Conservation (phyloP, 2,888 invertebrate genomes). For the Palloptera scutellata region DNA sequence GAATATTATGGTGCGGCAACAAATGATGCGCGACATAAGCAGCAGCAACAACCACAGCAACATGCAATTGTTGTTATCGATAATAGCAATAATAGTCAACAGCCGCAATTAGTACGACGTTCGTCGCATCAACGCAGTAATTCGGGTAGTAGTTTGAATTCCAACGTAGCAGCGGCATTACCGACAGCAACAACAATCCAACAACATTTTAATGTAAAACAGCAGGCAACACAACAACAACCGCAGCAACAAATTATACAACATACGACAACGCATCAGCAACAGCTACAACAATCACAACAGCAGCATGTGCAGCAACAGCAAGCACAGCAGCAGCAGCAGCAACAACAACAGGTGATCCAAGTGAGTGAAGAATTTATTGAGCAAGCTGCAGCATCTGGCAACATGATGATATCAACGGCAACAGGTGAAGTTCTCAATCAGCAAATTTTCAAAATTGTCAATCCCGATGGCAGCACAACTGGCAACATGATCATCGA, state of each 20-base stretch:
- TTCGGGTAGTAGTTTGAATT: constrained; percentile 18
- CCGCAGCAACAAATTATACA: constrained; percentile 45
- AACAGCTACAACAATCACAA: constrained; percentile 41
- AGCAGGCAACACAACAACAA: constrained; percentile 38
- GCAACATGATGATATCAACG: constrained; percentile 49
- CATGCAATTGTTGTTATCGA: constrained; percentile 38
- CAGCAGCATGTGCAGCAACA: constrained; percentile 33
- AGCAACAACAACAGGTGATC: constrained; percentile 51
- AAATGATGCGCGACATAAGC: constrained; percentile 41
- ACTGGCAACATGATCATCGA: constrained; percentile 61
- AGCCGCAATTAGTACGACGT: constrained; percentile 31
- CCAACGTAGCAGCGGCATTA: background rate
- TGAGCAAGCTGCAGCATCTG: constrained; percentile 42
- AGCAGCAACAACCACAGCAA: constrained; percentile 38
- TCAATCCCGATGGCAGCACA: constrained; percentile 60
- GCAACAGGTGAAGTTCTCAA: constrained; percentile 57
- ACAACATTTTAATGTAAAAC: constrained; percentile 30
- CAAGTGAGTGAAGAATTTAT: constrained; percentile 53
- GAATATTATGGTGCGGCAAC: constrained; percentile 44
- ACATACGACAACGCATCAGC: constrained; percentile 43
- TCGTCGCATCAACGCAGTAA: constrained; percentile 28
- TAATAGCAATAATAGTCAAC: constrained; percentile 28
- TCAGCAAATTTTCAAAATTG: constrained; percentile 63
- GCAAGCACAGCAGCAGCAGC: constrained; percentile 44
- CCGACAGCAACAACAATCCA: constrained; percentile 22